These are phyloP conservation scores for Limnephilus rhombicus DNA, from an alignment of 2,888 invertebrate genomes.

Conservation along the genomic window DNA sequence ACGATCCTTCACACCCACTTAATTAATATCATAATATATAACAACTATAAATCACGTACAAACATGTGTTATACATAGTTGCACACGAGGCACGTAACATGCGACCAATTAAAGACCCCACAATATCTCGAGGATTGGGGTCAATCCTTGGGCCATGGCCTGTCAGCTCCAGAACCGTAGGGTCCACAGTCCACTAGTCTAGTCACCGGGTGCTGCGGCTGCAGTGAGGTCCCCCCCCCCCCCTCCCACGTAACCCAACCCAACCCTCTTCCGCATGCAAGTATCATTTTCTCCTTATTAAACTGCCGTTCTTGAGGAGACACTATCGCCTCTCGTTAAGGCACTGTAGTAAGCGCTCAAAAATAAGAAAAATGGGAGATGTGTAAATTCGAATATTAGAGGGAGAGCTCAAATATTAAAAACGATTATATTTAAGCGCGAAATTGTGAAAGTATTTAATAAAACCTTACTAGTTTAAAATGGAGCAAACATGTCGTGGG, in stretches of 20 bases:
- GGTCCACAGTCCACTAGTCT: no score
- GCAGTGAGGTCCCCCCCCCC: no score
- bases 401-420: no score
- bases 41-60: background rate
- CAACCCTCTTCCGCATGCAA: background rate
- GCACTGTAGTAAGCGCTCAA: no score
- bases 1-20: background rate
- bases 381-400: no score
- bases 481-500: no score
- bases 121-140: background rate
- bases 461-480: no score
- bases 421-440: no score
- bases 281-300: background rate
- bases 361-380: no score
- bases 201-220: background rate
- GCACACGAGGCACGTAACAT: background rate
- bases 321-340: background rate
- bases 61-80: background rate
- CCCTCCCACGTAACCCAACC: background rate
- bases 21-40: background rate
- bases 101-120: background rate
- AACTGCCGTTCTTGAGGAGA: background rate
- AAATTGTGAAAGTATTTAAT: no score
- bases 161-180: background rate
- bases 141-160: background rate